Evolutionary conservation across 1,140 invertebrate genomes (phyloP).

Genomic region (Daktulosphaira vitifoliae): DNA sequence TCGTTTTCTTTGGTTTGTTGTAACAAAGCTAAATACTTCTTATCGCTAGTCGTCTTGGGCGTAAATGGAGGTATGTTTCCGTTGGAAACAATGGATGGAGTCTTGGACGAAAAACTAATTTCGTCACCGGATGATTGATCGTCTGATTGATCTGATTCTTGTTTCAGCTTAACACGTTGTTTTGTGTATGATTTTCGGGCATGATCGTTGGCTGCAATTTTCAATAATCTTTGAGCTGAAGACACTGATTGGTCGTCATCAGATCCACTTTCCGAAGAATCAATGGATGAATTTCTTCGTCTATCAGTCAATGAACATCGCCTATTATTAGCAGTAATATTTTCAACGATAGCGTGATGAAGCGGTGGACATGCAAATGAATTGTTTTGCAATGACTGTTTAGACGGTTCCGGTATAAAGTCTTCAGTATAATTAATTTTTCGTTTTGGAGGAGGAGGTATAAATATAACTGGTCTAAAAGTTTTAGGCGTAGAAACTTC

Average conservation of each 20-base stretch:
- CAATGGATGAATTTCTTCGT: conserved; percentile 39
- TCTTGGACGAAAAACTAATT: too few species aligned
- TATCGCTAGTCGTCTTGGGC: conserved; percentile 73
- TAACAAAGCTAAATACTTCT: conserved; percentile 73
- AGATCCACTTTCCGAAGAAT: conserved; percentile 38
- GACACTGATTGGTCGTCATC: neutral
- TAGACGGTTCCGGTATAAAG: conserved; percentile 41
- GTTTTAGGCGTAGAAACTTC: neutral
- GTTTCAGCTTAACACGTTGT: conserved; percentile 13
- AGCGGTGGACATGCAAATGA: neutral
- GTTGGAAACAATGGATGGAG: conserved; percentile 37
- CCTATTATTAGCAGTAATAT: neutral
- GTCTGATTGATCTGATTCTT: neutral
- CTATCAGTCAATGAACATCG: neutral
- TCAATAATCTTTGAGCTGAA: neutral
- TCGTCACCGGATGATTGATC: conserved; percentile 12
- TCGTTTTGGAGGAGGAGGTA: conserved; percentile 45
- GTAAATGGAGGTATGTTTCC: conserved; percentile 51
- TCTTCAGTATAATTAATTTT: conserved; percentile 38
- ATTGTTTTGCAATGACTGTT: conserved; percentile 39
- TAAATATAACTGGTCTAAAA: conserved; percentile 13
- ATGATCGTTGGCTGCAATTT: conserved; percentile 9
- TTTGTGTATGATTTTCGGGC: neutral
- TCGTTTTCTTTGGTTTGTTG: conserved; percentile 48
- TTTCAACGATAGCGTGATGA: neutral